These are phyloP conservation scores for Bos indicus DNA, from an alignment of 2,113 vertebrate species.

Conservation along the genomic window DNA sequence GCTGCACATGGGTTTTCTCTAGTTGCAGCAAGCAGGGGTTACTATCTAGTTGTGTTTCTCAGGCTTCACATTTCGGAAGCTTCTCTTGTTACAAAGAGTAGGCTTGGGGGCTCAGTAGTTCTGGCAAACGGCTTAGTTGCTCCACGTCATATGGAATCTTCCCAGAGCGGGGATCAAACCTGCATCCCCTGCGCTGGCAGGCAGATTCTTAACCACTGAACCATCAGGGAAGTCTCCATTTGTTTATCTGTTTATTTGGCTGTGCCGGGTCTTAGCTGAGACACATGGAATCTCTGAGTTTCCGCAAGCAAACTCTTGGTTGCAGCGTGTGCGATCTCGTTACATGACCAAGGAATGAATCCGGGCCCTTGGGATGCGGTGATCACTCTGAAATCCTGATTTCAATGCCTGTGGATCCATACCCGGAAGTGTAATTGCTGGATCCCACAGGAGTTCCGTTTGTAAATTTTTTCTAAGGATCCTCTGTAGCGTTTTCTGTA, in stretches of 20 bases:
- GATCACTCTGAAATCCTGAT: neutral
- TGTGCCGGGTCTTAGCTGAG: neutral
- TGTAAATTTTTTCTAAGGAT: neutral
- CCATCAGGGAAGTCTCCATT: neutral
- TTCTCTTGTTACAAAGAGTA: neutral
- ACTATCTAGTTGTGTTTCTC: rapidly evolving
- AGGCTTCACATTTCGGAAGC: neutral
- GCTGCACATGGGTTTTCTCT: neutral
- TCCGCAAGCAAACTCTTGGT: neutral
- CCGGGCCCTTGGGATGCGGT: rapidly evolving
- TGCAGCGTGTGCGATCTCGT: rapidly evolving
- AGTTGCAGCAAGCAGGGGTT: neutral
- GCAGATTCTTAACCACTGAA: neutral
- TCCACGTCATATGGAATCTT: rapidly evolving
- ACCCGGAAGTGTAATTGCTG: neutral
- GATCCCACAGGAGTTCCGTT: neutral
- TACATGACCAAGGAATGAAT: neutral
- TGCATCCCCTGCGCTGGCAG: rapidly evolving
- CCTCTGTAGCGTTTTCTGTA: rapidly evolving
- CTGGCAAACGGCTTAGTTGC: neutral
- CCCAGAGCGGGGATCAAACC: neutral
- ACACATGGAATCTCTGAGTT: neutral
- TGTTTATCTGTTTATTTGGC: neutral
- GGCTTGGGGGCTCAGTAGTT: neutral
- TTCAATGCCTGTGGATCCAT: neutral